Conservation (phyloP, 2,113 vertebrate genomes). For the Sceloporus undulatus region DNA sequence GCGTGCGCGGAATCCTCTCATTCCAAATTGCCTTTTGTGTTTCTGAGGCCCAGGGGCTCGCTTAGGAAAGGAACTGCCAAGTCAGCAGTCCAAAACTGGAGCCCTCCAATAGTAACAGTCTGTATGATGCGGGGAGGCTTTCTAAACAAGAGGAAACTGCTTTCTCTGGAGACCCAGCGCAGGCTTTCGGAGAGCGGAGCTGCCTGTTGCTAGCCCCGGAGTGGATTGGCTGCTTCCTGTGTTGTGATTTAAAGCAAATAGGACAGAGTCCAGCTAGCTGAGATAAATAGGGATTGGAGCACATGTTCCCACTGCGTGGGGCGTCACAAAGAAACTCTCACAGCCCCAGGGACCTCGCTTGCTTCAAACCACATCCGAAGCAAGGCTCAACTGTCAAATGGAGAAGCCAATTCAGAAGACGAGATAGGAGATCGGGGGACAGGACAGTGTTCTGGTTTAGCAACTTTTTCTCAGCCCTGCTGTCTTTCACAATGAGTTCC, state of each 20-base stretch:
- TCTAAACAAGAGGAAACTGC: constrained; percentile 44
- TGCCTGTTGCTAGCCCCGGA: constrained; percentile 45
- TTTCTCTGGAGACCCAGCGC: constrained; percentile 31
- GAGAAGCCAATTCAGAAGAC: constrained; percentile 36
- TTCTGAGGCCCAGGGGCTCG: background rate
- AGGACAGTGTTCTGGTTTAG: background rate
- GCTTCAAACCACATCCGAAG: constrained; percentile 50
- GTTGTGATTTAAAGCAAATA: constrained; percentile 84
- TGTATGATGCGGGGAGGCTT: constrained; percentile 13
- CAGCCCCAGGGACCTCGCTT: background rate
- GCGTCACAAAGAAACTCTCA: constrained; percentile 11
- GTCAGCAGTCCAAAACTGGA: background rate
- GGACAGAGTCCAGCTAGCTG: constrained; percentile 34
- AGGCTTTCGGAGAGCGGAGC: constrained; percentile 22
- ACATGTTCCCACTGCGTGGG: constrained; percentile 28
- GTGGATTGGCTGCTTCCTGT: constrained; percentile 88
- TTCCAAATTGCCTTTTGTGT: background rate
- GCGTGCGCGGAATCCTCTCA: background rate
- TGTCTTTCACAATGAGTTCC: constrained; percentile 38
- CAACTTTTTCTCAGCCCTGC: background rate
- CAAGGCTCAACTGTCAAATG: constrained; percentile 63
- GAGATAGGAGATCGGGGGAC: constrained; percentile 28
- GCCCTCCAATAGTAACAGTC: background rate
- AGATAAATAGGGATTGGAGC: constrained; percentile 50
- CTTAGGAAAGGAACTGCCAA: background rate